A percentile compares a stretch with the other conserved stretches of the same genome.
These are phyloP conservation scores for Podarcis muralis DNA, from an alignment of 2,113 vertebrate genomes.

Conservation along the genomic window DNA sequence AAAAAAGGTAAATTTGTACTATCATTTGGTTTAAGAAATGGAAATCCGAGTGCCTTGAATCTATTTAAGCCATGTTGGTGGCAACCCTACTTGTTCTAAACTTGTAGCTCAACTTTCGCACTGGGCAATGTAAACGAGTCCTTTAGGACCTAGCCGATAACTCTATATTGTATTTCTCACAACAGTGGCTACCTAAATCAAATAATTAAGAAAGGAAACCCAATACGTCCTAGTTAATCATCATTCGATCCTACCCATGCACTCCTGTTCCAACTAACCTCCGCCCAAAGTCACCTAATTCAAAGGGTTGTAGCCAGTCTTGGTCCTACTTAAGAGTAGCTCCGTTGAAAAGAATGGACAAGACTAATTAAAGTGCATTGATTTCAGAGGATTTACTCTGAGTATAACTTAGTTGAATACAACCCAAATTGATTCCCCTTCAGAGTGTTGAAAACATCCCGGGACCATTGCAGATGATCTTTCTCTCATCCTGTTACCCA, in stretches of 20 bases:
- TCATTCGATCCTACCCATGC: conserved; percentile 77
- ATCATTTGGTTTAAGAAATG: conserved; percentile 80
- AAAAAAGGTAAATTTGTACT: conserved; percentile 85
- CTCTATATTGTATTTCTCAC: conserved; percentile 73
- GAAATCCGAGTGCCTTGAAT: conserved; percentile 96
- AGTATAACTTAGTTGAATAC: too few species aligned
- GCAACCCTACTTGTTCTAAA: conserved; percentile 90
- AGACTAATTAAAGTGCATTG: too few species aligned
- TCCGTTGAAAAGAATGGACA: too few species aligned
- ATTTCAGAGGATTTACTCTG: too few species aligned
- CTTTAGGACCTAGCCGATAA: conserved; percentile 69
- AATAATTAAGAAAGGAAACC: conserved; percentile 67
- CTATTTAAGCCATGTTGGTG: conserved; percentile 86
- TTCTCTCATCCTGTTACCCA: conserved; percentile 25
- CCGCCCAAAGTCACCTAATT: conserved; percentile 74
- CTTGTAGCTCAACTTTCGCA: conserved; percentile 78
- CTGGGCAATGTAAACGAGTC: conserved; percentile 67
- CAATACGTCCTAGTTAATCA: conserved; percentile 88
- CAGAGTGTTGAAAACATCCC: conserved; percentile 69
- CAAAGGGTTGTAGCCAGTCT: conserved; percentile 3
- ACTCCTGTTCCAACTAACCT: conserved; percentile 53
- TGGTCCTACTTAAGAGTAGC: too few species aligned
- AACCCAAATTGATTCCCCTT: conserved; percentile 59
- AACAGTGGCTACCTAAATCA: conserved; percentile 83
- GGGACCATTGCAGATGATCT: conserved; percentile 49